Conservation (phyloP, 2,797 vertebrate genomes). For the Phoxinus dragarum region DNA sequence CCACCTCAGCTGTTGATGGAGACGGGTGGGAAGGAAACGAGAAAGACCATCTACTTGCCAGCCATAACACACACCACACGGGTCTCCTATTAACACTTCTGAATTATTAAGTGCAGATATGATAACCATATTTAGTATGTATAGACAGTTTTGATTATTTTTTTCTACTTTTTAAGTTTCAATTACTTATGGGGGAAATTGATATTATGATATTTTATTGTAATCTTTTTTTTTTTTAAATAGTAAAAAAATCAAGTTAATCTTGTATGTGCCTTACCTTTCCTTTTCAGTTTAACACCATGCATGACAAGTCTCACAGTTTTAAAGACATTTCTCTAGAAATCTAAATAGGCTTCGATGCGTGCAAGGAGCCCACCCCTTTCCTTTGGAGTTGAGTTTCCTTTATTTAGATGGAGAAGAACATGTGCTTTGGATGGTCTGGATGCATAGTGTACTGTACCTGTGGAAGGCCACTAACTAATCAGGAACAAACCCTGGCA, state of each 20-base stretch:
- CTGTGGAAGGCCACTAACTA: slow-evolving; percentile 61
- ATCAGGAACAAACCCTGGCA: slow-evolving; percentile 69
- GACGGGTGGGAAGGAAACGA: slow-evolving; percentile 38
- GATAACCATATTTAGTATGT: neutral
- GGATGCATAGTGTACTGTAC: slow-evolving; percentile 61
- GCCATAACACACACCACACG: slow-evolving; percentile 59
- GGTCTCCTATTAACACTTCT: neutral
- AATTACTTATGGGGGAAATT: neutral
- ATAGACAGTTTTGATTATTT: neutral
- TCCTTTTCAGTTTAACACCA: slow-evolving; percentile 5
- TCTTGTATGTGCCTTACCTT: slow-evolving; percentile 7
- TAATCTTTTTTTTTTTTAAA: too few relatives aligned
- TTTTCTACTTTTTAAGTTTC: neutral
- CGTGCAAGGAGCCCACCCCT: neutral
- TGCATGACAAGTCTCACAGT: neutral
- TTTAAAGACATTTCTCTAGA: neutral
- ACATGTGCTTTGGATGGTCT: neutral
- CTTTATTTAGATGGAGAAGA: slow-evolving; percentile 11
- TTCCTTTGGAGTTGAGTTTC: neutral
- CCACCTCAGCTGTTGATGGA: slow-evolving; percentile 61
- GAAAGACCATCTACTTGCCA: slow-evolving; percentile 35
- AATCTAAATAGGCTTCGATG: slow-evolving; percentile 5
- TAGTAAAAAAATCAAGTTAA: neutral
- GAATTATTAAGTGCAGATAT: neutral
- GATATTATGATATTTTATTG: neutral